Base-by-base conservation (phyloP, 2,797 vertebrate genomes). In the Delichon dasypus region DNA sequence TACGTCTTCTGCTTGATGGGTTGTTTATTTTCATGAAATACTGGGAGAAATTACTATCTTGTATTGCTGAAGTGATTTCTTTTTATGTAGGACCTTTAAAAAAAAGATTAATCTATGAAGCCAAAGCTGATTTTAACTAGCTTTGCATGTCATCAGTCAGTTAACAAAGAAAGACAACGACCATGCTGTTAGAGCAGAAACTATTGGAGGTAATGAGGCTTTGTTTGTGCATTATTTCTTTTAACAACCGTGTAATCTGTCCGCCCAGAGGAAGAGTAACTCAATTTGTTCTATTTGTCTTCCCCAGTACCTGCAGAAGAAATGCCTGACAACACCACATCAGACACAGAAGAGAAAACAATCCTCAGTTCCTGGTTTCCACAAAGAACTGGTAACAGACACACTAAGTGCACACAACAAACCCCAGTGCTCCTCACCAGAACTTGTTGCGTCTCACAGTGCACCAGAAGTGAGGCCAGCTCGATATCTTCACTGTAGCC, bases 401-500 rank as follows among this genome's bases (percentile, higher is more conserved):
- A 53, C 8, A 20, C 7, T 1, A 22, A 60, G 45, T 2, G 50
- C 57, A 68, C 66, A 60, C 62, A 88, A 62, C 80, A 73, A 25
- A 1, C 0, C 7, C 16, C 47, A 62, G 30, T 26, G 40, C 29
- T 71, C 70, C 83, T 99, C 97, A 99, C 99, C 98, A 98, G 97
- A 25, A 99, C 97, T 50, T 98, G 98, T 48, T 98, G 97, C 81
- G 99, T 97, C 29, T 98, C 98, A 95, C 99, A 98, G 97, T 98
- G 98, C 91, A 99, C 98, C 97, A 99, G 97, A 61, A 99, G 98
- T 3, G 99, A 99, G 0, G 99, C 98, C 89, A 99, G 97, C 94
- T 99, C 99, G 30, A 99, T 96, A 83, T 98, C 97, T 95, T 99
- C 99, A 64, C 97, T 99, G 87, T 98, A 99, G 71, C 99, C 99